Evolutionary conservation across 2,113 vertebrate genomes (phyloP), one percentile per base, ranked within the genome.

Genomic region (Rhinolophus sinicus): DNA sequence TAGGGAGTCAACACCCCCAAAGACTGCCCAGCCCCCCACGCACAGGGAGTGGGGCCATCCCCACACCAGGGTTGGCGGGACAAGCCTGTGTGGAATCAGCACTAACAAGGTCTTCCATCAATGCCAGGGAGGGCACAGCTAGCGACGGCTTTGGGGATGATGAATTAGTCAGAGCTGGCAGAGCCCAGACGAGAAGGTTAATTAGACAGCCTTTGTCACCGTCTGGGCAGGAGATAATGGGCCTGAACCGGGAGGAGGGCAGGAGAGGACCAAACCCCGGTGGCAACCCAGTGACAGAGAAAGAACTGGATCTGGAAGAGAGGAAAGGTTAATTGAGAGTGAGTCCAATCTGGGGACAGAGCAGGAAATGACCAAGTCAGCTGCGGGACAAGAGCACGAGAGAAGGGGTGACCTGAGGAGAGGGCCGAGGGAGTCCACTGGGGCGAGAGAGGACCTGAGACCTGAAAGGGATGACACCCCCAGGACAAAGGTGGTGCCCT

Each of bases 141-240:
- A 8, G 12, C 62, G 85, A 54, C 2, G 4, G 90, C 81, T 40
- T 38, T 16, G 47, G 54, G 38, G 22, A 52, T 88, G 76, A 95
- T 2, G 52, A 52, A 69, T 95, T 88, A 96, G 64, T 97, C 83
- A 95, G 40, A 93, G 47, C 91, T 44, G 92, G 82, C 83, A n/a
- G 77, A 77, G 73, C 47, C 60, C 0, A 0, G 40, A 77, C 73
- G 84, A 86, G 73, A 87, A 94, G 65, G 89, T 58, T 93, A 81
- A 97, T 94, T 88, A 76, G 84, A 67, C 38, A 88, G 82, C 24
- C 88, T 94, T 30, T 89, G 84, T 96, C 95, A 90, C 80, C 18
- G 40, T 95, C 96, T 95, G 85, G 96, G 73, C 81, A 58, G 77
- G 65, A 96, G 94, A 96, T 94, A 94, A 97, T 94, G 67, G 90